Base-by-base conservation (phyloP, 1,140 invertebrate genomes). In the Pissodes strobi region DNA sequence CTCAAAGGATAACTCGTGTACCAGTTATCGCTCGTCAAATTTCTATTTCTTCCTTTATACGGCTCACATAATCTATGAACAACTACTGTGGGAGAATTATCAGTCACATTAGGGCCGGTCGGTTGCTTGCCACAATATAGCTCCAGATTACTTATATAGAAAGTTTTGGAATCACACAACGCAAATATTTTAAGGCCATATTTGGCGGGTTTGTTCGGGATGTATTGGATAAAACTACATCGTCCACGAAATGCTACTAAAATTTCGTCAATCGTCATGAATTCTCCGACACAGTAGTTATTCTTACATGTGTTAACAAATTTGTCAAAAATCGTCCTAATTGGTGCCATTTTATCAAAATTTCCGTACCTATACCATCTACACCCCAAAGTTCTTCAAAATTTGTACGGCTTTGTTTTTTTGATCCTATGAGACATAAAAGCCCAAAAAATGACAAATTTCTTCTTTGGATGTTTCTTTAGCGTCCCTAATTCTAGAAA, bases 261-360 rank as follows among this genome's bases (percentile, higher is more conserved):
- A 57, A 73, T 70, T 67, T 82, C 78, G 70, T 81, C 78, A 49
- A 80, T 64, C 45, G 76, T 79, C 1, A 78, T 10, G 67, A 70
- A 70, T 58, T 75, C 60, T 18, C 60, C 27, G 9, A 59, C 51
- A 34, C 30, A 62, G 66, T 76, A 79, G 59, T 19, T 52, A 57
- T 69, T 49, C 63, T 69, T 41, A 46, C 69, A 76, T 9, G 64
- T 70, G 9, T 67, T 10, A 17, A 73, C 69, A 66, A 77, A 69
- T 12, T 48, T 9, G 6, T 79, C 72, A 70, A 72, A 78, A 37
- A 79, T 22, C 6, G 70, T 48, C 60, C 75, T 22, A 30, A 79
- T 72, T 34, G 70, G 62, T 22, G 72, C 71, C 2, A 80, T 53
- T 46, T 76, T 41, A 15, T 41, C 39, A 41, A 15, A 5, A 5